Conservation (phyloP, 2,113 vertebrate species). For the Megaceryle torquata region DNA sequence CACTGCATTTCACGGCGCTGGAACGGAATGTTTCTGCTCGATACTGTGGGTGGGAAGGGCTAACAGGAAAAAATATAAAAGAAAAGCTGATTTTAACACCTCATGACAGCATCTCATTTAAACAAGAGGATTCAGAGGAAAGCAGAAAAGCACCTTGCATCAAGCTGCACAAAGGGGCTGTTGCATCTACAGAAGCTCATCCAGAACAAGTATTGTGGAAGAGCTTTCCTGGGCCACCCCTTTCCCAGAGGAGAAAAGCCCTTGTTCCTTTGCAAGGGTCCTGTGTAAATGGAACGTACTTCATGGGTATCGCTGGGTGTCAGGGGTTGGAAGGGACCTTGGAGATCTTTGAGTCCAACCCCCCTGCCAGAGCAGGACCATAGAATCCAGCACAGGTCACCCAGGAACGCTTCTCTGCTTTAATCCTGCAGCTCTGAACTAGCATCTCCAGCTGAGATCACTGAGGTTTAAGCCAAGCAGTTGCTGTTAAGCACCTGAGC, state of each 20-base stretch:
- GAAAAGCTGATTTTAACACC: background rate
- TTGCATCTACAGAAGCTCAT: background rate
- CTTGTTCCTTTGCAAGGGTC: background rate
- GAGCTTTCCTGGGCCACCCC: background rate
- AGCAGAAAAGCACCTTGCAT: background rate
- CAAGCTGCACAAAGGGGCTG: background rate
- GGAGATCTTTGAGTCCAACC: too few relatives aligned
- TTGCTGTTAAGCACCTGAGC: background rate
- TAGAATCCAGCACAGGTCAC: too few relatives aligned
- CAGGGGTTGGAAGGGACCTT: too few relatives aligned
- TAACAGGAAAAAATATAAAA: background rate
- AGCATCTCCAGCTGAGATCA: background rate
- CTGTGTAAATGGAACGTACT: background rate
- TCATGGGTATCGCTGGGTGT: too few relatives aligned
- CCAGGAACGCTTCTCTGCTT: background rate
- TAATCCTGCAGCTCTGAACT: background rate
- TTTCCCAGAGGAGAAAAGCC: background rate
- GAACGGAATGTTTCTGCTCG: background rate
- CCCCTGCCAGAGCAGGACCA: too few relatives aligned
- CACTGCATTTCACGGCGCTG: rapidly evolving
- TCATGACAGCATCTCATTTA: background rate
- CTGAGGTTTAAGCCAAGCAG: background rate
- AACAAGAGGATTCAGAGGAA: background rate
- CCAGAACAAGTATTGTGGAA: background rate
- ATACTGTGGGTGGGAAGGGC: background rate